Evolutionary conservation across 2,888 invertebrate genomes (phyloP), one percentile per base, ranked within the genome.

Genomic region (Chorisops tibialis): DNA sequence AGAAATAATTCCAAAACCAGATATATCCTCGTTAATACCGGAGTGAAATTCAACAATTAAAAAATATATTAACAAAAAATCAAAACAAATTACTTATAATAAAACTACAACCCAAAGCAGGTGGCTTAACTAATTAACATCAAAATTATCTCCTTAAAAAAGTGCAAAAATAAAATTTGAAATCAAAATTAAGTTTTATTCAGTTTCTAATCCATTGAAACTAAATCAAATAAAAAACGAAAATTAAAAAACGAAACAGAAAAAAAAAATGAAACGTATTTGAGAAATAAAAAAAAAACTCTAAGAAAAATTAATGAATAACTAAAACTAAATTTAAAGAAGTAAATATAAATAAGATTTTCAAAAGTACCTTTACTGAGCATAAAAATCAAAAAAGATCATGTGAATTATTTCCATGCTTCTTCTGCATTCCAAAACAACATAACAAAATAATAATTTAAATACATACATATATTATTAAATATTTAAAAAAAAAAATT

Each of bases 281-380:
- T 1, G 21, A 41, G 47, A 19, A 19, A 19, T 12, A 39, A 41
- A 39, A n/a, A 6, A 22, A 22, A 39, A 54, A 30, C 16, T 41
- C 16, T 24, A 19, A 39, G 22, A 38, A 52, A 52, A 12, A 41
- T n/a, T 37, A 37, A 24, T 30, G 9, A 18, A 49, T 14, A 49
- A 5, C 5, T 11, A 18, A 47, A 47, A 6, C 9, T 4, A 43
- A 43, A 43, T n/a, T 5, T 12, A 37, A 41, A 41, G 9, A 30
- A 7, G 30, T 47, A 47, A 63, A 48, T 19, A 30, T 48, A 60
- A 43, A 37, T 60, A 18, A 49, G 49, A 59, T 48, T 22, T 35
- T 62, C n/a, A 37, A 58, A 63, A 61, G 65, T 65, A 65, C 65
- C 65, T 65, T 65, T 63, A 63, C 63, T 61, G 65, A 65, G 65